Evolutionary conservation across 2,113 vertebrate species (phyloP).

Genomic region (Sapajus apella): DNA sequence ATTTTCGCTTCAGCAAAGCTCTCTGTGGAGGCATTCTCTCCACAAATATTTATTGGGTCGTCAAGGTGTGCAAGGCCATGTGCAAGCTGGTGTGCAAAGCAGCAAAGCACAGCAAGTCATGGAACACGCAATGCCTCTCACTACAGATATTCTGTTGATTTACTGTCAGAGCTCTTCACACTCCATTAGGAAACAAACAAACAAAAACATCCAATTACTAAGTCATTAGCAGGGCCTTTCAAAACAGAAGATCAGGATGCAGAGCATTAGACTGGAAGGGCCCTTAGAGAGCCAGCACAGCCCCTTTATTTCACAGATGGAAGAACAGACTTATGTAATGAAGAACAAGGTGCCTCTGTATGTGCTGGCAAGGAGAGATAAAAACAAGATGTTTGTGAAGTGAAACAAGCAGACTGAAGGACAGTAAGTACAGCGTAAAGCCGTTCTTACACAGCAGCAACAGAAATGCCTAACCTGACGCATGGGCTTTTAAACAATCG

Average conservation of each 20-base stretch:
- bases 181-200: constrained; percentile 79
- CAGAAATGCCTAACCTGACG: not conserved
- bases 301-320: constrained; percentile 69
- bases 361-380: not conserved
- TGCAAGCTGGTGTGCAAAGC: not conserved
- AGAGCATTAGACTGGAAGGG: constrained; percentile 15
- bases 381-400: not conserved
- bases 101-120: constrained; percentile 14
- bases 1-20: constrained; percentile 52
- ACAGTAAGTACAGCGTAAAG: not conserved
- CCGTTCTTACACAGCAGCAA: not conserved
- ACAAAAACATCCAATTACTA: constrained; percentile 78
- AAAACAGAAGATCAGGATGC: constrained; percentile 50
- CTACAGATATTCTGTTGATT: constrained; percentile 63
- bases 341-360: not conserved
- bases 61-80: constrained; percentile 34
- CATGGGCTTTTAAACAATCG: not conserved
- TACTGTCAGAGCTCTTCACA: constrained; percentile 71
- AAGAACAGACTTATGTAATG: not conserved
- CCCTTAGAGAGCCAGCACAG: constrained; percentile 38
- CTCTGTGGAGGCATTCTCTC: constrained; percentile 32
- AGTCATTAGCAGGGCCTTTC: constrained; percentile 76
- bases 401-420: not conserved
- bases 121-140: not conserved
- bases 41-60: constrained; percentile 67